Conservation (phyloP, 2,888 invertebrate species). For the Suillia variegata region DNA sequence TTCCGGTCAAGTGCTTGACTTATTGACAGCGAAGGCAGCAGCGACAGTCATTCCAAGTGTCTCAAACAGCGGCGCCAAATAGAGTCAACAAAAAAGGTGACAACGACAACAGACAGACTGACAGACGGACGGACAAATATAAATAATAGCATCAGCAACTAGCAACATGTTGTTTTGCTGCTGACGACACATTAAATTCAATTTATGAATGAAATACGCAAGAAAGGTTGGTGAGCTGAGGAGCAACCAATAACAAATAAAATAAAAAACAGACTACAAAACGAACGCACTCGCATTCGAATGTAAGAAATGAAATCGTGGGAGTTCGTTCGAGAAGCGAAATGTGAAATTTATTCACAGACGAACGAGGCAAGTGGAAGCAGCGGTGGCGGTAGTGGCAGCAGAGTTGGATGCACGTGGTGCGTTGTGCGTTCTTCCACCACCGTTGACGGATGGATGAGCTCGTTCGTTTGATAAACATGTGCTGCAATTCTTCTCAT, state of each 20-base stretch:
- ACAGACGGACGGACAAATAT: no score
- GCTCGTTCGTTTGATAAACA: no score
- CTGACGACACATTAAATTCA: slow-evolving; percentile 22
- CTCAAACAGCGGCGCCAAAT: slow-evolving; percentile 24
- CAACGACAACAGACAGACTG: background rate
- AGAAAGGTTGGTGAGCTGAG: slow-evolving; percentile 1
- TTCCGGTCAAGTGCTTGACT: slow-evolving; percentile 21
- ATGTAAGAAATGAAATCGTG: slow-evolving; percentile 19
- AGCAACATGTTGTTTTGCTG: no score
- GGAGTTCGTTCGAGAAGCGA: slow-evolving; percentile 30
- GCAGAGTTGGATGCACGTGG: background rate
- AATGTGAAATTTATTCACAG: slow-evolving; percentile 40
- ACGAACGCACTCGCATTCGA: background rate
- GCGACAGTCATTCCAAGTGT: slow-evolving; percentile 3
- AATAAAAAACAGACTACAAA: slow-evolving; percentile 5
- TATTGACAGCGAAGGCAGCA: slow-evolving; percentile 6
- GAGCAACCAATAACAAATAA: slow-evolving; percentile 3
- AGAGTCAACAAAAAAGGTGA: background rate
- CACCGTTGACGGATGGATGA: no score
- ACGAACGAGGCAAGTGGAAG: slow-evolving; percentile 10
- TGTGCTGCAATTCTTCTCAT: slow-evolving; percentile 8
- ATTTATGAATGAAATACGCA: slow-evolving; percentile 37
- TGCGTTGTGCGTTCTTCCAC: background rate
- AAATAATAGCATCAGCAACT: no score
- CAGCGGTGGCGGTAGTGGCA: background rate